Base-by-base conservation (phyloP, 1,140 invertebrate genomes). In the Gryllus bimaculatus region DNA sequence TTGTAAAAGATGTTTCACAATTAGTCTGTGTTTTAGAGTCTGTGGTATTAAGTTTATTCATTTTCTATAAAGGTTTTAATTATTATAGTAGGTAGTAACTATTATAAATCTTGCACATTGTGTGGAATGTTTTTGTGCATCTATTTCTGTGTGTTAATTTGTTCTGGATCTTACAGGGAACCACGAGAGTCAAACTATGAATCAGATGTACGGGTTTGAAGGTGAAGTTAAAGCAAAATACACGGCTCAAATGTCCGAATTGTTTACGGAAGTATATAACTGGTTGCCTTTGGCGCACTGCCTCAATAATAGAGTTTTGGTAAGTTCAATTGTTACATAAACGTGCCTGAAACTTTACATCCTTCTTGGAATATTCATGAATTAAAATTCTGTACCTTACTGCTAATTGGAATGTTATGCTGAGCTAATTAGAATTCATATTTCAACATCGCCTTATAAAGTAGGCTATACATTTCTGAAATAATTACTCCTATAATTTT, bases 161-260 rank as follows among this genome's bases (percentile, higher is more conserved):
- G 26, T 12, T 80, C 18, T 48, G 76, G 7, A 47, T 79, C 82
- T 87, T 87, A 15, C 84, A 97, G 96, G 97, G 49, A 99, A 99
- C 86, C 98, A 99, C 86, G 98, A 99, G 85, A 98, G 95, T 83
- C 90, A 93, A 26, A 97, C 94, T 18, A 99, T 99, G 98, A 99
- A 99, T 88, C 96, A 98, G 87, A 98, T 99, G 93, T 99, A 99
- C 86, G 98, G 98, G 21, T 99, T 99, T 89, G 94, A 97, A 83
- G 97, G 97, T 6, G 98, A 99, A 89, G 97, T 99, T 0, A 96
- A 96, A 83, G 91, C 94, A 8, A 99, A 99, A 87, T 99, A 96
- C 86, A 94, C 93, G 6, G 86, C 91, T 20, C 93, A 96, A 85
- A 99, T 99, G 97, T 93, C 95, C 0, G 94, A 98, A 80, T 89